Conservation (phyloP, 2,113 vertebrate species). For the Mormyrus lacerda region DNA sequence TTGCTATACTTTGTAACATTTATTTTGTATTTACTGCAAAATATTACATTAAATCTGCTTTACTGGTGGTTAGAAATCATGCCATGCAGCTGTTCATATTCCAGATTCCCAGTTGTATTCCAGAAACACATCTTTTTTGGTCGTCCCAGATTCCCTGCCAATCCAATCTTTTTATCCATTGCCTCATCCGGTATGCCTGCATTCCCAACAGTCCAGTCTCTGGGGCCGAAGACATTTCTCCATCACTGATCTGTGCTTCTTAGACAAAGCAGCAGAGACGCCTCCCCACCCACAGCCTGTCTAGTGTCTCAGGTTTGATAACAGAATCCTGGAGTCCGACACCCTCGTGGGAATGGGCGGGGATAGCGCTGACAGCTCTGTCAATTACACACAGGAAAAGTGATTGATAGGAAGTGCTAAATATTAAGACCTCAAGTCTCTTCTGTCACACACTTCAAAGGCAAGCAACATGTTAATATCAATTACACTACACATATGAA, state of each 20-base stretch:
- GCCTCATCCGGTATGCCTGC: neutral
- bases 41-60: neutral
- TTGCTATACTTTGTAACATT: neutral
- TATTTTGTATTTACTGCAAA: neutral
- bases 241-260: neutral
- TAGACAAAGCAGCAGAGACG: neutral
- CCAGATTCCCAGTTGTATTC: neutral
- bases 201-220: neutral
- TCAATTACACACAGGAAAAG: neutral
- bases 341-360: neutral
- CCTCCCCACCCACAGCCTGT: neutral
- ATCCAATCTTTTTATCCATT: neutral
- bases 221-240: neutral
- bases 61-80: neutral
- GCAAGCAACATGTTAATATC: neutral
- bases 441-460: neutral
- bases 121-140: neutral
- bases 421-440: neutral
- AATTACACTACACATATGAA: neutral
- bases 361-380: neutral
- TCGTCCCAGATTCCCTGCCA: neutral
- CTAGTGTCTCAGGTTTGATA: neutral
- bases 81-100: neutral
- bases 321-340: neutral
- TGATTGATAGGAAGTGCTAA: neutral